Base-by-base conservation (phyloP, 1,140 invertebrate species). In the Aricia agestis region DNA sequence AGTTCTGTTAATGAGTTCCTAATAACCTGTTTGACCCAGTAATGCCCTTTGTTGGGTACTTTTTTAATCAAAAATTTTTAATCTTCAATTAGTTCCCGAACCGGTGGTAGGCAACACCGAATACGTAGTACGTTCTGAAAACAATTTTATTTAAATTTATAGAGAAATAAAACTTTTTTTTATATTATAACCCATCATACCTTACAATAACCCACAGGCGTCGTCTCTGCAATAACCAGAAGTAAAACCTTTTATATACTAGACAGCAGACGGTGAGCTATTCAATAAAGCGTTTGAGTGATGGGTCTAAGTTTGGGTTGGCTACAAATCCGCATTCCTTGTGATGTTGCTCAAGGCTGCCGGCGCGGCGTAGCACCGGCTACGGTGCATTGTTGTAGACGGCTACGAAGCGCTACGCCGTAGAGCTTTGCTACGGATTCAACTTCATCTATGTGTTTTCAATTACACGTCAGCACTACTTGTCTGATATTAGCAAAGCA, bases 301-400 rank as follows among this genome's bases (percentile, higher is more conserved):
- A 81, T 71, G 72, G 69, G 73, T 76, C 72, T 59, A 72, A 76
- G 68, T 61, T 70, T 17, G 76, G 72, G 67, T 77, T 78, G 71
- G 69, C 70, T 70, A 78, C 75, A 72, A 74, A 80, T 78, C 70
- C 74, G 69, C 69, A 73, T 77, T 78, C 72, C 69, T 75, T 74
- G 65, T 77, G 77, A 77, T 66, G 76, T 68, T 82, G 77, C 75
- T 82, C 78, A 78, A 83, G 80, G 79, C 79, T 75, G 74, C 77
- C 68, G 76, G 66, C 79, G 72, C 68, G 76, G 66, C 79, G 72
- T 70, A 74, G 73, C 75, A 72, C 76, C 75, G 71, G 75, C 77
- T 78, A 76, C 69, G 67, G 71, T 73, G 74, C 76, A 82, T 84
- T 83, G 81, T 82, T 77, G 75, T 69, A 77, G 72, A 68, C 72